Base-by-base conservation (phyloP, 1,140 invertebrate genomes). In the Procambarus clarkii region DNA sequence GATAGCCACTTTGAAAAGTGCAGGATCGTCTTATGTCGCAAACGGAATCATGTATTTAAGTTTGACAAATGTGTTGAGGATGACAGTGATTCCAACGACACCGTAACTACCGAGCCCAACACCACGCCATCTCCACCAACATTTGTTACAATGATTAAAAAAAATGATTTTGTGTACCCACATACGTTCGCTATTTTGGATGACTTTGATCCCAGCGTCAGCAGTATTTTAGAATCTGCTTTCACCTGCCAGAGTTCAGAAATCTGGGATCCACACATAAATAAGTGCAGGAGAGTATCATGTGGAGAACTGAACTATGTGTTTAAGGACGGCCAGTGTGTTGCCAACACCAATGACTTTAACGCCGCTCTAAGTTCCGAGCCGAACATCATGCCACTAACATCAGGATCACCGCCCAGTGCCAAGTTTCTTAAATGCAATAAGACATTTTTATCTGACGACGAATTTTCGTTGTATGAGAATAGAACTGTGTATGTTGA, bases 1-100 rank as follows among this genome's bases (percentile, higher is more conserved):
- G 96, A 96, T 93, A 95, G 95, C 2, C 95, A 95, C 93, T 95
- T 94, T 92, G 94, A 94, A 92, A 94, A 94, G 44, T 96, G 95
- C 91, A 94, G 95, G 24, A 93, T 93, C 24, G 93, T 95, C 4
- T 89, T 94, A 8, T 94, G 94, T 91, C 87, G 77, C 3, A 93
- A 93, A 21, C 93, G 92, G 46, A 93, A 92, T 9, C 86, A 93
- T 21, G 79, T 71, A 3, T 94, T 92, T 64, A 50, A 78, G 24
- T 86, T 93, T 60, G 94, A 93, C 45, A 93, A 77, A 85, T 94
- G 93, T 69, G 88, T 92, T 21, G 8, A 8, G 81, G 86, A 79
- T 76, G 60, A 81, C 54, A 15, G 92, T 50, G 76, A 91, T 89
- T 1, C 89, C 92, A 76, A 91, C 88, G 9, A 64, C 48, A 78